These are phyloP conservation scores for Emydoidea blandingii DNA, from an alignment of 2,797 vertebrate species.

Conservation along the genomic window DNA sequence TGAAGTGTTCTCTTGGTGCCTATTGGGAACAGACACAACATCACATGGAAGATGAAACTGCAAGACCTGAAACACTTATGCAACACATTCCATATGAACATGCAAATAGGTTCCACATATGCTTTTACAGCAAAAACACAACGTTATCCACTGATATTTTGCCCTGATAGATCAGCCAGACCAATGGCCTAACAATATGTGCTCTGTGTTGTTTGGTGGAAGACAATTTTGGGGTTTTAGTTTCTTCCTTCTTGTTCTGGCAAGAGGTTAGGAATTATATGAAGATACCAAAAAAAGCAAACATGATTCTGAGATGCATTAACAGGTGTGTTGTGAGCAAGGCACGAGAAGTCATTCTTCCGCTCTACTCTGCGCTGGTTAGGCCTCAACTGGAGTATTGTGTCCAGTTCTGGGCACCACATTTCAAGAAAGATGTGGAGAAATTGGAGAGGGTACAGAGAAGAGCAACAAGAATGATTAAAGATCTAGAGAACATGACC, in stretches of 20 bases:
- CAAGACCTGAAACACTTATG: conserved; percentile 64
- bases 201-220: conserved; percentile 23
- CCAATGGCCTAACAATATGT: background rate
- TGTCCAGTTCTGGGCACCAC: too few species aligned
- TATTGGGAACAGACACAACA: conserved; percentile 63
- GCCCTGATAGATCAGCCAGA: conserved; percentile 18
- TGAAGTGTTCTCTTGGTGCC: conserved; percentile 42
- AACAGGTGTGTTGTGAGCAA: too few species aligned
- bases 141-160: conserved; percentile 35
- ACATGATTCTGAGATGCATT: too few species aligned
- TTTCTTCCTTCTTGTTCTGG: conserved; percentile 12
- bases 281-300: background rate
- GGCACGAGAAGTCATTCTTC: too few species aligned
- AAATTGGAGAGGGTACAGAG: too few species aligned
- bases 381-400: too few species aligned
- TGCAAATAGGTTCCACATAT: conserved; percentile 69
- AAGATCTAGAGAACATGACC: too few species aligned
- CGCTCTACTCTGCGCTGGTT: too few species aligned
- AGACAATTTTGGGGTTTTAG: background rate
- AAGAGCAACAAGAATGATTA: too few species aligned
- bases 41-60: conserved; percentile 70
- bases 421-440: too few species aligned
- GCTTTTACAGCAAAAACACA: conserved; percentile 50
- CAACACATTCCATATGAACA: conserved; percentile 64
- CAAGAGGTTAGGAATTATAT: background rate